Base-by-base conservation (phyloP, 2,797 vertebrate genomes). In the Pampus argenteus region DNA sequence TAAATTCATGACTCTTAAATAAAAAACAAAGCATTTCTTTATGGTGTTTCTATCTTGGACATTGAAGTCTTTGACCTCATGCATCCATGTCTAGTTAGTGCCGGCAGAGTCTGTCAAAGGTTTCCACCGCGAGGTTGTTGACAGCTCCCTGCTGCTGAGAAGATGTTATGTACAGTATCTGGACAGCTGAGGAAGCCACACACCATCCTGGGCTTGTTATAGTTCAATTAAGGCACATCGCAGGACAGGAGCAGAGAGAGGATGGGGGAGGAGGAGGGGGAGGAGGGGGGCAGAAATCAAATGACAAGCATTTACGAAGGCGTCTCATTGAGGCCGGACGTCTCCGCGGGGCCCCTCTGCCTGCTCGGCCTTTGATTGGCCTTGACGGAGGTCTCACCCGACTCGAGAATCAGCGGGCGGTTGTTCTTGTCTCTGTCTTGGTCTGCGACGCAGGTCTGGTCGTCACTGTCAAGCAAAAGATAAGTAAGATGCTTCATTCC, bases 401-500 rank as follows among this genome's bases (percentile, higher is more conserved):
- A 50, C 28, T 70, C 76, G 0, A 90, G 13, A 17, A 81, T 59
- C 20, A 88, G 72, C 0, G n/a, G 2, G 1, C 65, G 81, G 62
- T 49, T 90, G 74, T 78, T 84, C 79, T 90, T 91, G 84, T 88
- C 85, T 67, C 65, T 81, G 71, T 85, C 90, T 58, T 90, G 90
- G 29, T 93, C 89, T 1, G 42, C 20, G 61, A 71, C 10, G 3
- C 83, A 6, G 0, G 54, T 71, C 0, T 76, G 87, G 10, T 86
- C 36, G 2, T 89, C 85, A 71, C 96, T 97, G 82, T 45, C 42
- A 67, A 66, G 49, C n/a, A 48, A 60, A 82, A n/a, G n/a, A 82
- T 48, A 83, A 85, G 83, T 15, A 6, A 69, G 52, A 23, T 13
- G 45, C 45, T 34, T 75, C 29, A 78, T 44, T 63, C 22, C 2